These are phyloP conservation scores for Ctena decussata DNA, from an alignment of 2,888 invertebrate species.

Conservation along the genomic window DNA sequence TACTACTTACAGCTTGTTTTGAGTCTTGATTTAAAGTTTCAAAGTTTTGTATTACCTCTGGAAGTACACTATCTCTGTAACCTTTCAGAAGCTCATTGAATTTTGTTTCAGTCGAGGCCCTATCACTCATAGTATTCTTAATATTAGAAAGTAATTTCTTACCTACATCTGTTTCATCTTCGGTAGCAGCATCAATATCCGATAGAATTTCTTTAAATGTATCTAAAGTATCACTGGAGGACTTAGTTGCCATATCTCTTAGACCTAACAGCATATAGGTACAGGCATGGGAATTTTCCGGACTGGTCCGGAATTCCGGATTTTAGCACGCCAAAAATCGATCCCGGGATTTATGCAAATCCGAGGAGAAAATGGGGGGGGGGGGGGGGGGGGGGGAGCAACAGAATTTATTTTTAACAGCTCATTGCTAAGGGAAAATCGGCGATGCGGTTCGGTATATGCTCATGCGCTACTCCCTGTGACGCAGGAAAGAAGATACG, in stretches of 20 bases:
- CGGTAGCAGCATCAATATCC: conserved; percentile 2
- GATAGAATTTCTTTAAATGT: conserved; percentile 3
- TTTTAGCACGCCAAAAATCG: neutral
- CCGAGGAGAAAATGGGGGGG: neutral
- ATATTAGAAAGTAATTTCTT: conserved; percentile 22
- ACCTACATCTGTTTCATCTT: neutral
- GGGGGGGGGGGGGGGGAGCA: neutral
- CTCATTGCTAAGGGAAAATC: too few relatives aligned
- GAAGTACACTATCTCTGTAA: conserved; percentile 7
- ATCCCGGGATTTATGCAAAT: neutral
- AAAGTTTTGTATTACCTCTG: conserved; percentile 13
- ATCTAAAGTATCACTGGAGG: neutral
- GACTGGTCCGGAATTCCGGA: conserved; percentile 3
- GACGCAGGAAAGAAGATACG: too few relatives aligned
- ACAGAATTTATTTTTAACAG: too few relatives aligned
- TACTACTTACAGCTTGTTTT: conserved; percentile 7
- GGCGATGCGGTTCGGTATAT: too few relatives aligned
- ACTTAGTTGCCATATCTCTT: conserved; percentile 33
- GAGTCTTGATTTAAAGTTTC: neutral
- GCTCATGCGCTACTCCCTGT: too few relatives aligned
- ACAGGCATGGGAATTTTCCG: conserved; percentile 3
- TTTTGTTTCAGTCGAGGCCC: conserved; percentile 22
- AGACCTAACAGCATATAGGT: conserved; percentile 2
- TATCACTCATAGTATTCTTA: conserved; percentile 38
- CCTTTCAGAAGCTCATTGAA: conserved; percentile 14